Percentiles rank a stretch among this genome's conserved stretches.
These are phyloP conservation scores for Brachyhypopomus gauderio DNA, from an alignment of 2,113 vertebrate genomes.

Conservation along the genomic window DNA sequence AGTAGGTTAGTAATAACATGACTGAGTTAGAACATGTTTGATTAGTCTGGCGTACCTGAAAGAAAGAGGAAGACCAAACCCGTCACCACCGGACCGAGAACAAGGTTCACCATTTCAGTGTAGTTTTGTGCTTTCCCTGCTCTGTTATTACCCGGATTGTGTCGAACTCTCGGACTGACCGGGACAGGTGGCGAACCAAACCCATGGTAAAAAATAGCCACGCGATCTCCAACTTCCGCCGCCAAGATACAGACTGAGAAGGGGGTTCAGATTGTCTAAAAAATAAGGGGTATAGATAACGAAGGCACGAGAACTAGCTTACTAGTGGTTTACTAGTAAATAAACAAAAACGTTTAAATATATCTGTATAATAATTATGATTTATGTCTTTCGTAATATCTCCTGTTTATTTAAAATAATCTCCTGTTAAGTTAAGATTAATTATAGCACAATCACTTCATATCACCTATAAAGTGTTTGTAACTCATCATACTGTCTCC, in stretches of 20 bases:
- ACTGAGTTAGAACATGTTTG: not conserved
- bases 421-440: too few relatives aligned
- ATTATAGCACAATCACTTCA: too few relatives aligned
- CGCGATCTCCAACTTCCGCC: constrained; percentile 23
- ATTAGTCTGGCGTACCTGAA: constrained; percentile 39
- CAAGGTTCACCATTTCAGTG: constrained; percentile 35
- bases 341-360: too few relatives aligned
- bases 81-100: constrained; percentile 14
- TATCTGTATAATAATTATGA: too few relatives aligned
- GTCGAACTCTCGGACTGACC: constrained; percentile 41
- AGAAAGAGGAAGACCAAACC: constrained; percentile 26
- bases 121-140: not conserved
- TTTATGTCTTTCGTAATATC: too few relatives aligned
- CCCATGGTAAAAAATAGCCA: constrained; percentile 37
- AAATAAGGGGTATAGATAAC: too few relatives aligned
- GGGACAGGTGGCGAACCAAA: constrained; percentile 43
- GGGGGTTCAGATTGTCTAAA: too few relatives aligned
- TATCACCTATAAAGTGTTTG: too few relatives aligned
- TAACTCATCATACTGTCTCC: too few relatives aligned
- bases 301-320: too few relatives aligned
- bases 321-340: too few relatives aligned
- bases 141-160: constrained; percentile 13
- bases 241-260: not conserved
- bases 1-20: not conserved
- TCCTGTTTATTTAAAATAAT: too few relatives aligned